A percentile compares a stretch with the other conserved stretches of the same genome.
Conservation (phyloP, 2,888 invertebrate genomes). For the Drosophila anomalata region DNA sequence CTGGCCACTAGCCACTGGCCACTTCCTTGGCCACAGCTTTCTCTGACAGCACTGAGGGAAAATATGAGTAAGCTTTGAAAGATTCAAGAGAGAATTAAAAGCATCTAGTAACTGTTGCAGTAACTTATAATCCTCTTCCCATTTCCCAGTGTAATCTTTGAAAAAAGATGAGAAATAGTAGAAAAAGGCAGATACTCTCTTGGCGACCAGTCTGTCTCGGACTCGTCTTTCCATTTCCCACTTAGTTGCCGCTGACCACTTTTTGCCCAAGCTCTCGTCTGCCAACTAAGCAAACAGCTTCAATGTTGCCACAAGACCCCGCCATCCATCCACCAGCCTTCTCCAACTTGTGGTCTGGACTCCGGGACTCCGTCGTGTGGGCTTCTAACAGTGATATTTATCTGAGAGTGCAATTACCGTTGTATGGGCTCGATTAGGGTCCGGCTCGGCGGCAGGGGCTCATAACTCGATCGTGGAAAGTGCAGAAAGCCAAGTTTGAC, state of each 20-base stretch:
- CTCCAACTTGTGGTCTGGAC: conserved; percentile 1
- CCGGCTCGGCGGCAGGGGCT: conserved; percentile 65
- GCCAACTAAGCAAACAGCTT: conserved; percentile 60
- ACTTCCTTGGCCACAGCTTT: conserved; percentile 55
- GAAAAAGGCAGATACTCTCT: conserved; percentile 10
- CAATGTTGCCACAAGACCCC: conserved; percentile 60
- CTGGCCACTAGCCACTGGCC: conserved; percentile 28
- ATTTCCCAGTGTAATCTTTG: conserved; percentile 1
- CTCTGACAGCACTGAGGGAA: conserved; percentile 14
- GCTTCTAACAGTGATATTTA: conserved; percentile 79
- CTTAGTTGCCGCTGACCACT: conserved; percentile 64
- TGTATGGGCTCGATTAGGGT: conserved; percentile 77
- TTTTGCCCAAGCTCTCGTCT: conserved; percentile 52
- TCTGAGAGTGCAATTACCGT: conserved; percentile 74
- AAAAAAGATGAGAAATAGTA: not conserved
- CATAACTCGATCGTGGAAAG: conserved; percentile 64
- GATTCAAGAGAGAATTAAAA: too few relatives aligned
- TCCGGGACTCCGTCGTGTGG: conserved; percentile 60
- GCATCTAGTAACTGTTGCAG: too few relatives aligned
- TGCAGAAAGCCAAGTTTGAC: conserved; percentile 41
- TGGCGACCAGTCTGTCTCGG: conserved; percentile 59
- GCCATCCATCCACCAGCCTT: not conserved
- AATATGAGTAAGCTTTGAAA: not conserved
- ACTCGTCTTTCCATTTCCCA: conserved; percentile 72
- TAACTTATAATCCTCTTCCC: not conserved